Base-by-base conservation (phyloP, 2,113 vertebrate species). In the Todiramphus chloris region DNA sequence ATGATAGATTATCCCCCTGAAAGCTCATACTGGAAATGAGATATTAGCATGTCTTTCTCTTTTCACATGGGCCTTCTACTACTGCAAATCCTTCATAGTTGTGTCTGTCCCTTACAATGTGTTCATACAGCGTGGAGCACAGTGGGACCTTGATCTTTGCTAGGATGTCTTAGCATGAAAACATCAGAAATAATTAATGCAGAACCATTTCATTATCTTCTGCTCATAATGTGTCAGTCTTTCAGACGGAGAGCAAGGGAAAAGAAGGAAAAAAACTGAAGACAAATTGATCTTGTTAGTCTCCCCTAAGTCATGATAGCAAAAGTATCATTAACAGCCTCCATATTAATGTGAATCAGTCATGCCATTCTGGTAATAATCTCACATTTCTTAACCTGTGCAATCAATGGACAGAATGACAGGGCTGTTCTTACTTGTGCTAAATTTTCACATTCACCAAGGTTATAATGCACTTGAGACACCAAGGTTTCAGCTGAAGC, bases 391-490 rank as follows among this genome's bases (percentile, higher is more conserved):
- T 59, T 70, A 74, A 50, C 4, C 2, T 58, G 24, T 67, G 55
- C 5, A 46, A 11, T 30, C 1, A 1, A 13, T 30, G 39, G 5
- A 51, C 8, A 35, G 39, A 93, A 69, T 63, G 30, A 43, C 25
- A 11, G 2, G 19, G 13, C 17, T 46, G 6, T n/a, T 69, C 33
- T 83, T 73, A 9, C 5, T n/a, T 0, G 1, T 18, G 4, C 10
- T 69, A 21, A 44, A 31, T 50, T 92, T 55, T 77, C 13, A 39
- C 7, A 3, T 72, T 62, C 17, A 70, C 2, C 33, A 67, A 50
- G n/a, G 6, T 4, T 59, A 33, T 35, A 41, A 2, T 31, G 12
- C 10, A 31, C 15, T 78, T 1, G 0, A 78, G 8, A 5, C 48
- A 44, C 8, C 2, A 27, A 86, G 9, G 51, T 63, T 80, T 91